These are phyloP conservation scores for Archocentrus centrarchus DNA, from an alignment of 2,113 vertebrate species.

Conservation along the genomic window DNA sequence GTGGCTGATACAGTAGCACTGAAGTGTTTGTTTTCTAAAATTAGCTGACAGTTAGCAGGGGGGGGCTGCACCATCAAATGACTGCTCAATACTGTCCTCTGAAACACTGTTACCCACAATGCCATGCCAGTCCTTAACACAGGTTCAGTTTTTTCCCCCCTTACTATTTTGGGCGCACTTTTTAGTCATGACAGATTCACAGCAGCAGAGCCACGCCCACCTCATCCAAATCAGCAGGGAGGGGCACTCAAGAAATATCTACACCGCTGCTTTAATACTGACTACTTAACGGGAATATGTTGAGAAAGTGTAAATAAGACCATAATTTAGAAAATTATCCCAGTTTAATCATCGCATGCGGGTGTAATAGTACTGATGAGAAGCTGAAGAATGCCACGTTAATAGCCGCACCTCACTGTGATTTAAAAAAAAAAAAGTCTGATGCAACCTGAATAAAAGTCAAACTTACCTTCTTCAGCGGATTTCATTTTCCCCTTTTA, in stretches of 20 bases:
- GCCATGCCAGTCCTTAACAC: slow-evolving; percentile 14
- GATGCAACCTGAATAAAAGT: background rate
- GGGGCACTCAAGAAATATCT: slow-evolving; percentile 19
- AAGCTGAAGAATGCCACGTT: background rate
- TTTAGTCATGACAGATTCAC: background rate
- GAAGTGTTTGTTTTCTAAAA: slow-evolving; percentile 53
- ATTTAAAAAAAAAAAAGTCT: background rate
- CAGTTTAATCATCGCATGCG: background rate
- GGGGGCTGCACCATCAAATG: background rate
- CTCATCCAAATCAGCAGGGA: slow-evolving; percentile 45
- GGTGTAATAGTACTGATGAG: background rate
- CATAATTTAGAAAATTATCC: no score
- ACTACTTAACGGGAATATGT: background rate
- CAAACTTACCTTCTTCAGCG: slow-evolving; percentile 78
- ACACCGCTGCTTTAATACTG: slow-evolving; percentile 7
- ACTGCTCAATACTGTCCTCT: slow-evolving; percentile 17
- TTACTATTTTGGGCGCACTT: slow-evolving; percentile 49
- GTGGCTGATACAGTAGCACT: slow-evolving; percentile 46
- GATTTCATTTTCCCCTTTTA: slow-evolving; percentile 76
- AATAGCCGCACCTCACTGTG: background rate
- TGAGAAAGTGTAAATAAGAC: background rate
- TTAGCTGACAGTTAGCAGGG: slow-evolving; percentile 36
- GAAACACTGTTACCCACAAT: slow-evolving; percentile 31
- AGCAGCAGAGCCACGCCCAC: slow-evolving; percentile 58
- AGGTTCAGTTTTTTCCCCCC: background rate